phyloP scores from a whole-genome alignment of 2,888 invertebrate genomes.

The Drepanosiphum platanoidis region DNA sequence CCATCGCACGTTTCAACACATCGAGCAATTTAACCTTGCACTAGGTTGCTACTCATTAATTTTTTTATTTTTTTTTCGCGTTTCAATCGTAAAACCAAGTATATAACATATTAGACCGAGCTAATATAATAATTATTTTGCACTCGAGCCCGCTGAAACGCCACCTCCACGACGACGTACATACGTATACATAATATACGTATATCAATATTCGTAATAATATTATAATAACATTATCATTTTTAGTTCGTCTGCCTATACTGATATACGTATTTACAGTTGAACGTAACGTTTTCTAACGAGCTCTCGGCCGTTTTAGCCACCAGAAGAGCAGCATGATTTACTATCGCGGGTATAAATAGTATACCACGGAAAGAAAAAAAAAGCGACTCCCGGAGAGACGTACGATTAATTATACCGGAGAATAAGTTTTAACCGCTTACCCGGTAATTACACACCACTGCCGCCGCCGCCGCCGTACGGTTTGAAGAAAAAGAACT shows the following conservation, averaged over 20 bases:
- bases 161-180: not conserved
- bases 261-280: too few species aligned
- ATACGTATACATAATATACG: not conserved
- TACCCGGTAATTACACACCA: slow-evolving; percentile 43
- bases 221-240: not conserved
- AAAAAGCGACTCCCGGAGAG: slow-evolving; percentile 38
- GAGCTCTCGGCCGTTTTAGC: slow-evolving; percentile 15
- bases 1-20: not conserved
- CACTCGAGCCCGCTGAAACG: too few species aligned
- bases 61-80: not conserved
- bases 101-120: slow-evolving; percentile 25
- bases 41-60: not conserved
- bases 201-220: too few species aligned
- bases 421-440: slow-evolving; percentile 40
- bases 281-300: not conserved
- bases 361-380: not conserved
- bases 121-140: not conserved
- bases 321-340: slow-evolving; percentile 16
- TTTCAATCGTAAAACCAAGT: not conserved
- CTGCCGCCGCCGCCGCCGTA: not conserved
- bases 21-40: slow-evolving; percentile 27
- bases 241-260: not conserved
- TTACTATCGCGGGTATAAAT: not conserved
- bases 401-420: slow-evolving; percentile 38
- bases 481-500: not conserved